phyloP scores from a whole-genome alignment of 2,888 invertebrate genomes.

The Meloe dianella region DNA sequence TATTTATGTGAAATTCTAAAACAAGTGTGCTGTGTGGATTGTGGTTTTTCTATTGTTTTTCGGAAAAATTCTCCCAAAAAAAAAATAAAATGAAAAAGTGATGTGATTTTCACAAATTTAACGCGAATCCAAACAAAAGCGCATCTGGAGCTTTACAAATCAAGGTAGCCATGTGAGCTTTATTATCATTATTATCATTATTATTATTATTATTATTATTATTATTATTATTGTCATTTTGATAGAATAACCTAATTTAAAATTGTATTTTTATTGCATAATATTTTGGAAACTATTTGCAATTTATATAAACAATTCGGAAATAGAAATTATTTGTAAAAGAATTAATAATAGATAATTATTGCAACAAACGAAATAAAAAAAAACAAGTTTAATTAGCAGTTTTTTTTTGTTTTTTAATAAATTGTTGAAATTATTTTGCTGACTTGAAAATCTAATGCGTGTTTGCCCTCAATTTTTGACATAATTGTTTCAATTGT shows the following conservation, averaged over 20 bases:
- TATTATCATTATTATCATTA: not conserved
- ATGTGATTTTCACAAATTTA: not conserved
- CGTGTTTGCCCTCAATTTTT: not conserved
- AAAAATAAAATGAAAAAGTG: not conserved
- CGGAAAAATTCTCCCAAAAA: no score
- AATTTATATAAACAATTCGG: not conserved
- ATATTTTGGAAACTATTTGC: not conserved
- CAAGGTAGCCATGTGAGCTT: constrained; percentile 8
- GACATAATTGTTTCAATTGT: constrained; percentile 3
- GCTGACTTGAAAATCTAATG: not conserved
- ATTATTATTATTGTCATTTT: not conserved
- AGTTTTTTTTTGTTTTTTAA: not conserved
- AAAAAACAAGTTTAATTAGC: not conserved
- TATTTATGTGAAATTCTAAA: not conserved
- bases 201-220: not conserved
- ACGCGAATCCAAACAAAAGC: not conserved
- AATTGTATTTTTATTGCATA: not conserved
- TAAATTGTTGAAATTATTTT: constrained; percentile 2
- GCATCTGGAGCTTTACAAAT: constrained; percentile 5
- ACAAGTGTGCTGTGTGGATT: not conserved
- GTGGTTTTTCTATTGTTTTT: not conserved
- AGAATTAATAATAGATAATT: not conserved
- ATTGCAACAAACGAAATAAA: not conserved
- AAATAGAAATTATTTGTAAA: not conserved
- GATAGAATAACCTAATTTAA: no score